A percentile compares a stretch with the other conserved stretches of the same genome.
Evolutionary conservation across 2,113 vertebrate genomes (phyloP).

Genomic region (Raja brachyura): DNA sequence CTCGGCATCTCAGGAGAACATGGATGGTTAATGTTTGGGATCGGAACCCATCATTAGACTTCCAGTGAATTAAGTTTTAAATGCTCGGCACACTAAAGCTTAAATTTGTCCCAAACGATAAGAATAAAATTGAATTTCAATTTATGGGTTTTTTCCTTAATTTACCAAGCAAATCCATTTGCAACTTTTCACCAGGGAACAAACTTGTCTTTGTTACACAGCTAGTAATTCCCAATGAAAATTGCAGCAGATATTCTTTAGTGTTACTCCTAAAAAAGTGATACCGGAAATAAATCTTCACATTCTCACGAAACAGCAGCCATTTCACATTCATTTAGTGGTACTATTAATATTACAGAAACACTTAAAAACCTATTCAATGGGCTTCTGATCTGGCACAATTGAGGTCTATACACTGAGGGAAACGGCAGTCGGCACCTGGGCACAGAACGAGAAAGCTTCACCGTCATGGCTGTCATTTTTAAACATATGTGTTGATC

Average conservation of each 20-base stretch:
- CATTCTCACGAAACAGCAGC: not conserved
- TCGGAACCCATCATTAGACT: not conserved
- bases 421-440: constrained; percentile 2
- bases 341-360: constrained; percentile 18
- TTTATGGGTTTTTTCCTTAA: not conserved
- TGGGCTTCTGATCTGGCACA: constrained; percentile 3
- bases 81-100: not conserved
- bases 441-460: constrained; percentile 9
- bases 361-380: not conserved
- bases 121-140: not conserved
- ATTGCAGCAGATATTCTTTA: not conserved
- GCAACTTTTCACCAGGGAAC: not conserved
- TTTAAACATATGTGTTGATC: constrained; percentile 40
- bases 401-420: constrained; percentile 8
- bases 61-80: not conserved
- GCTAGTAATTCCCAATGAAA: not conserved
- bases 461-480: constrained; percentile 38
- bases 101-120: not conserved
- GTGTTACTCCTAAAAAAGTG: not conserved
- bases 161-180: not conserved
- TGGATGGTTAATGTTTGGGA: no score
- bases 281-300: not conserved
- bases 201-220: not conserved
- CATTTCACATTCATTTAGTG: constrained; percentile 8
- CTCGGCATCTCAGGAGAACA: no score